Base-by-base conservation (phyloP, 92 coral and sea anemone species). In the Blastomussa wellsi region DNA sequence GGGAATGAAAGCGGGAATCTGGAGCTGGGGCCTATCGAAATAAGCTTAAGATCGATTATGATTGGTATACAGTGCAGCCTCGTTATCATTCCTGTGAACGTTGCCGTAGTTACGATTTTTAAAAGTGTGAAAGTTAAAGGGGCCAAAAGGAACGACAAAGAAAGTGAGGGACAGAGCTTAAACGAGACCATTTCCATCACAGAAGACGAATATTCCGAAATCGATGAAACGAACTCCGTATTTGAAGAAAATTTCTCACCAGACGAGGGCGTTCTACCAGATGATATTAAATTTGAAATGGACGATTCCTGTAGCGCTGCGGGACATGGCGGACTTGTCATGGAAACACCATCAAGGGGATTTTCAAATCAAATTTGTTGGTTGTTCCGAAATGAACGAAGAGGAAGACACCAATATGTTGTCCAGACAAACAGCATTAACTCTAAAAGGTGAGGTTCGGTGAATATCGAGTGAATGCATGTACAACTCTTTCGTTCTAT, bases 71-170 rank as follows among this genome's bases (percentile, higher is more conserved):
- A 93, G 68, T 76, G 92, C 59, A 84, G 86, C 84, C 79, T 93
- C 47, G 81, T 93, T 53, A 87, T 93, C 29, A 55, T 91, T 49
- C 96, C 96, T 35, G 88, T 93, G 8, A 93, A 93, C 70, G 37
- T 88, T 22, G 64, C 80, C 29, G 79, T 90, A 59, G 94, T 88
- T 32, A 77, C 82, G 42, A 42, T 88, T 8, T 93, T 93, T 80
- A 75, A 92, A 74, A 76, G 82, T 41, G 83, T 87, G 32, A 82
- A 72, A 59, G 74, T 86, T n/a, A 90, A 84, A 75, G 81, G 66
- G 72, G 35, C 28, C 10, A n/a, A 28, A 28, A 44, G 60, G 57
- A 51, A 71, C 5, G 44, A 35, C 33, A 39, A 37, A 74, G 80
- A 74, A 41, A 52, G 35, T 2, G 80, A 73, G 17, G 65, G 48